Evolutionary conservation across 2,113 vertebrate species (phyloP), one percentile per base, ranked within the genome.

Genomic region (Melanerpes formicivorus): DNA sequence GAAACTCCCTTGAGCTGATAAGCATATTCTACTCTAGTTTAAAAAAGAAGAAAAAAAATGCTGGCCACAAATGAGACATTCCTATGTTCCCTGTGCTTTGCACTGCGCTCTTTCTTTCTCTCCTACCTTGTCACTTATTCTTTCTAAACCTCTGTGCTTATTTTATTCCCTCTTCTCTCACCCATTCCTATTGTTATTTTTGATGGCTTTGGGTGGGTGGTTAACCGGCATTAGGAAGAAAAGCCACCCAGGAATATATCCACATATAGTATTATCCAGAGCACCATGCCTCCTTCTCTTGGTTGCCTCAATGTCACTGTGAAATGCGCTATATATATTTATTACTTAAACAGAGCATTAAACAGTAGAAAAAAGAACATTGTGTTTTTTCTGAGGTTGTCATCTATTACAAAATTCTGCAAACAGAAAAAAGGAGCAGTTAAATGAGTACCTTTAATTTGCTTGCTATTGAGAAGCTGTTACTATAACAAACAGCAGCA

Each of bases 381-480:
- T 34, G 17, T 37, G 4, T 26, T 67, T 93, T 63, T 54, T 56
- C 44, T 48, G 64, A 65, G 65, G 37, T 58, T 85, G 21, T 58
- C 48, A 71, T 79, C 58, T 90, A 65, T 88, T 69, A 90, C 59
- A 80, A 93, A 82, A 90, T 66, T 67, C 69, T 73, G 83, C 73
- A 89, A 91, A 72, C 48, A 87, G 93, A 93, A 84, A 82, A 95
- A 94, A 95, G 84, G 42, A 80, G 37, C 93, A 90, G 90, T 93
- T 96, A 96, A 96, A 96, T 66, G 58, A 84, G 67, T 77, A 58
- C 82, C 67, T 85, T 85, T 95, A 71, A 84, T 80, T 93, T 7
- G 4, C 40, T 75, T 86, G 89, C 80, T 95, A 44, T 83, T 84
- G 81, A 91, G 88, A 90, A 92, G 90, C 78, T 90, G 90, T 94